Evolutionary conservation across 2,888 invertebrate species (phyloP), one percentile per base, ranked within the genome.

Genomic region (Lasioglossum lativentre): DNA sequence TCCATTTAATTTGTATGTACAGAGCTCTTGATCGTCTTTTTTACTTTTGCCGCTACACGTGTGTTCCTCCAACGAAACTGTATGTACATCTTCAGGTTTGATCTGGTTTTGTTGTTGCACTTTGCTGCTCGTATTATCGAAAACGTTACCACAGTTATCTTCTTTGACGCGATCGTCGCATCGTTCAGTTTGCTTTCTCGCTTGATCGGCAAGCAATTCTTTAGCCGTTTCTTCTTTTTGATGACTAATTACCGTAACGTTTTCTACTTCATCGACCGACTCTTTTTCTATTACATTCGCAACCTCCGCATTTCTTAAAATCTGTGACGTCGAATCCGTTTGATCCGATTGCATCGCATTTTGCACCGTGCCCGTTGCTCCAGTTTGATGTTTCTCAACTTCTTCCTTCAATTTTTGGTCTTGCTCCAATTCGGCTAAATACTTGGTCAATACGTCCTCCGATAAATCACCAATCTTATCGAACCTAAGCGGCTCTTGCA

Each of bases 371-470:
- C 85, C 89, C 77, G 90, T 91, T 75, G 34, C 38, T 27, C 30
- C 14, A 38, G 56, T 71, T 27, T 73, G 75, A n/a, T 84, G 78
- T 27, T 68, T 78, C 4, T 56, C 70, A 66, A 14, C 63, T n/a
- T 77, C 66, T 14, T 80, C 84, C 1, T 90, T 93, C 5, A 92
- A 92, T 45, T 91, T 91, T 75, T 95, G 95, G 66, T 95, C 94
- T 16, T 95, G 94, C 76, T 95, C 95, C 34, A 95, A 90, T 80
- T 95, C 94, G 12, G 95, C 94, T 47, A 95, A 91, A 90, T 95
- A 95, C 75, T 94, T 94, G 76, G 92, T 95, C 56, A 95, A 89
- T 86, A 95, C 95, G 56, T 95, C 94, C 80, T 95, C 95, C 0
- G 95, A 94, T 77, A 95, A 90, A 83, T 95, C 93, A 52, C 94